Conservation (phyloP, 2,113 vertebrate genomes). For the Kryptolebias marmoratus region DNA sequence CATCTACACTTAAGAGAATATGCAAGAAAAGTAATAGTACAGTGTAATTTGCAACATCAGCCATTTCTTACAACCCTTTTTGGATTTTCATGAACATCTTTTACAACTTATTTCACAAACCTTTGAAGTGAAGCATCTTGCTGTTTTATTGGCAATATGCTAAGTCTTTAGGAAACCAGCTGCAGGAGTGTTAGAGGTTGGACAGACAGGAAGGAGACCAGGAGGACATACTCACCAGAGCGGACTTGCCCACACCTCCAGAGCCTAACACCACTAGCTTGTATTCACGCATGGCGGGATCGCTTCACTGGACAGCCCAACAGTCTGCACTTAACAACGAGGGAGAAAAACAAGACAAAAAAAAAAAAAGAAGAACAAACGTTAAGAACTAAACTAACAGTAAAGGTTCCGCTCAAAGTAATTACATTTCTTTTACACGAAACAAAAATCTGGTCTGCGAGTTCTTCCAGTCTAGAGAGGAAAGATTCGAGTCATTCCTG, state of each 20-base stretch:
- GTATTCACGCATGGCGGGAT: slow-evolving; percentile 99
- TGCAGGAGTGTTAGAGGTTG: slow-evolving; percentile 18
- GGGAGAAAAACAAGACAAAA: slow-evolving; percentile 17
- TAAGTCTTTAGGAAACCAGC: slow-evolving; percentile 28
- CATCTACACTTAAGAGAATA: neutral
- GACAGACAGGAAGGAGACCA: slow-evolving; percentile 20
- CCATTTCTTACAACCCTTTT: neutral
- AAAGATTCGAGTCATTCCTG: slow-evolving; percentile 72
- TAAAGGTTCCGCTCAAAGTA: slow-evolving; percentile 7
- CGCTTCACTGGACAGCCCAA: slow-evolving; percentile 85
- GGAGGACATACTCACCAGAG: slow-evolving; percentile 90
- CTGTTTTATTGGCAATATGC: slow-evolving; percentile 26
- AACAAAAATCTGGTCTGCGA: slow-evolving; percentile 20
- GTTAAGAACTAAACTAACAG: slow-evolving; percentile 2
- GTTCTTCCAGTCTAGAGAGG: slow-evolving; percentile 50
- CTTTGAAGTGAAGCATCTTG: neutral
- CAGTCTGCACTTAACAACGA: slow-evolving; percentile 77
- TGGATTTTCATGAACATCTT: neutral
- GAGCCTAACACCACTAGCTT: slow-evolving; percentile 99
- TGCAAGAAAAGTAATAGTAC: neutral
- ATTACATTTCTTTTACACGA: slow-evolving; percentile 11
- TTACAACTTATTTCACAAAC: neutral
- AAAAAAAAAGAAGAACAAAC: slow-evolving; percentile 17
- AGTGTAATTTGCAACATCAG: neutral
- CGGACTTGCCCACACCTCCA: slow-evolving; percentile 98